These are phyloP conservation scores for Mactromeris polynyma DNA, from an alignment of 2,888 invertebrate genomes.

Conservation along the genomic window DNA sequence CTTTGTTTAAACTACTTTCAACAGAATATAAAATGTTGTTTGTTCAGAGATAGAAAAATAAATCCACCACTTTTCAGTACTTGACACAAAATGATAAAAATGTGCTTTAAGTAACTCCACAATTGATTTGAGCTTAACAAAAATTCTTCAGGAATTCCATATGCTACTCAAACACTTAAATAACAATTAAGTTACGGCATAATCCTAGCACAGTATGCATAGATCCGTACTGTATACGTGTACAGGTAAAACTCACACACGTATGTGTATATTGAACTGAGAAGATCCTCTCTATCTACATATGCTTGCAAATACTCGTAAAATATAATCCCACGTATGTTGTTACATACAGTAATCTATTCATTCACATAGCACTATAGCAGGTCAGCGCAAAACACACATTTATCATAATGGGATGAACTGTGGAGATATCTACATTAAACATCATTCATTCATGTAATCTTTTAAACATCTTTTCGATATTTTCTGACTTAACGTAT, in stretches of 20 bases:
- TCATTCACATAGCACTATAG: too few relatives aligned
- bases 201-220: background rate
- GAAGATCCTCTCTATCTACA: too few relatives aligned
- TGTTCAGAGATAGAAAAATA: conserved; percentile 26
- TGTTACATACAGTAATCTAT: too few relatives aligned
- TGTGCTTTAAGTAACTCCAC: background rate
- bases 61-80: conserved; percentile 32
- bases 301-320: too few relatives aligned
- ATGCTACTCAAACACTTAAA: background rate
- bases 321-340: too few relatives aligned
- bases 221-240: background rate
- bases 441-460: too few relatives aligned
- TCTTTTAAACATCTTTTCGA: too few relatives aligned
- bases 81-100: conserved; percentile 36
- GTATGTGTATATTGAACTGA: background rate
- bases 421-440: too few relatives aligned
- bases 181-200: background rate
- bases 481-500: too few relatives aligned
- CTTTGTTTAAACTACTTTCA: background rate
- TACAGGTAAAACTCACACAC: background rate
- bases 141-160: background rate
- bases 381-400: too few relatives aligned
- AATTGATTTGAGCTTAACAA: background rate
- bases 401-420: too few relatives aligned
- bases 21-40: background rate